Evolutionary conservation across 2,113 vertebrate genomes (phyloP).

Genomic region (Alethe castanea): DNA sequence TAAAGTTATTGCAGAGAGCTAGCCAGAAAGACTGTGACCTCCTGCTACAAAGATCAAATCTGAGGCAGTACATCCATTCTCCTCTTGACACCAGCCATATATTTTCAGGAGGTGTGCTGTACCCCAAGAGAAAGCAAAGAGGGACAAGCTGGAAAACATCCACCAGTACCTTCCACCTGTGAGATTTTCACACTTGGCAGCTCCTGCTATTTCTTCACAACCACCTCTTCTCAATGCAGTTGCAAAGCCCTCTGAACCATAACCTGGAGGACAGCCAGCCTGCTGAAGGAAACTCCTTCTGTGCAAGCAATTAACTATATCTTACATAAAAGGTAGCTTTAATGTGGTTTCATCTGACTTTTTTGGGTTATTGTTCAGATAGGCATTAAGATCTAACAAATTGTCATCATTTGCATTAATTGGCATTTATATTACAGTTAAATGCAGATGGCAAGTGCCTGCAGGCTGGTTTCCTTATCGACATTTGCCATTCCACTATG

Average conservation of each 20-base stretch:
- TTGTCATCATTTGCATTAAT: conserved; percentile 36
- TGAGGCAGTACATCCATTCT: background rate
- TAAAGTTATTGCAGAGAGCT: background rate
- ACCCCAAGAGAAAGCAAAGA: background rate
- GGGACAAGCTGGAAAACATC: background rate
- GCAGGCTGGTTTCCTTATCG: background rate
- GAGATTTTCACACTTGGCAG: background rate
- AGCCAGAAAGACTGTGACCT: background rate
- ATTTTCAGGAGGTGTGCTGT: background rate
- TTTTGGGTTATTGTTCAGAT: conserved; percentile 15
- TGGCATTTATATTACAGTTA: conserved; percentile 14
- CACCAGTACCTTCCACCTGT: background rate
- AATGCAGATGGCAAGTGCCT: background rate
- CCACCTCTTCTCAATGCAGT: background rate
- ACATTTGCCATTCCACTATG: background rate
- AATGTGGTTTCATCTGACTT: background rate
- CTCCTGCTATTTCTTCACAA: background rate
- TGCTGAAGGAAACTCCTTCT: conserved; percentile 27
- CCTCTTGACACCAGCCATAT: background rate
- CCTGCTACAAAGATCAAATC: background rate
- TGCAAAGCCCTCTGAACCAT: conserved; percentile 36
- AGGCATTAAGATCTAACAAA: conserved; percentile 7
- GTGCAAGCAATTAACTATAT: background rate
- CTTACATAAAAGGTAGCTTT: background rate
- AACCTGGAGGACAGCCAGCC: background rate